Percentiles rank a stretch among this genome's conserved stretches.
Conservation (phyloP, 2,888 invertebrate genomes). For the Microctonus hyperodae region DNA sequence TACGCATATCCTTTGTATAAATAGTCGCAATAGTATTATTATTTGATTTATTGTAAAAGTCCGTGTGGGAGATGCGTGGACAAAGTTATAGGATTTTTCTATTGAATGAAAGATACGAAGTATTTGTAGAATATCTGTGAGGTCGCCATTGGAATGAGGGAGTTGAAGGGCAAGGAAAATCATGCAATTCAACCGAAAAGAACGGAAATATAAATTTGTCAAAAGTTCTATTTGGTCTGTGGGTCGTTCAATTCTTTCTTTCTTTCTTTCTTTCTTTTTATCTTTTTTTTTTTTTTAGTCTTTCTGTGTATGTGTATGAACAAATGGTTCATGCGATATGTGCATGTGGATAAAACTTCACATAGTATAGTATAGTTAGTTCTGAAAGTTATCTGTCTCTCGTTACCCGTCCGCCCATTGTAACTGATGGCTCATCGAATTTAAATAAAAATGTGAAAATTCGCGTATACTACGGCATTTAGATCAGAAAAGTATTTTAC, state of each 20-base stretch:
- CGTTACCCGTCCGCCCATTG: conserved; percentile 32
- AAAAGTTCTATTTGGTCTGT: conserved; percentile 37
- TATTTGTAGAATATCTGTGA: not conserved
- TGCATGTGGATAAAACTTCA: conserved; percentile 5
- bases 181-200: conserved; percentile 5
- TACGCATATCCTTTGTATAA: not conserved
- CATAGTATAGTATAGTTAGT: conserved; percentile 31
- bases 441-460: conserved; percentile 23
- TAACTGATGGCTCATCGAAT: conserved; percentile 26
- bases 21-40: not conserved
- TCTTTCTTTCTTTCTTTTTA: conserved; percentile 27
- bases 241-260: no score
- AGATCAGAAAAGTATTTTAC: conserved; percentile 1
- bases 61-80: not conserved
- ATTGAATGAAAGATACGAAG: not conserved
- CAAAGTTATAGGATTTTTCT: not conserved
- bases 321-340: not conserved
- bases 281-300: conserved; percentile 1
- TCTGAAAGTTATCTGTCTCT: conserved; percentile 37
- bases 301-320: not conserved
- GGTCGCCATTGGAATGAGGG: not conserved
- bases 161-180: conserved; percentile 3
- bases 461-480: conserved; percentile 7
- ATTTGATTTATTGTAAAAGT: not conserved
- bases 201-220: conserved; percentile 44